These are phyloP conservation scores for Sternarchorhynchus goeldii DNA, from an alignment of 2,797 vertebrate genomes.

Conservation along the genomic window DNA sequence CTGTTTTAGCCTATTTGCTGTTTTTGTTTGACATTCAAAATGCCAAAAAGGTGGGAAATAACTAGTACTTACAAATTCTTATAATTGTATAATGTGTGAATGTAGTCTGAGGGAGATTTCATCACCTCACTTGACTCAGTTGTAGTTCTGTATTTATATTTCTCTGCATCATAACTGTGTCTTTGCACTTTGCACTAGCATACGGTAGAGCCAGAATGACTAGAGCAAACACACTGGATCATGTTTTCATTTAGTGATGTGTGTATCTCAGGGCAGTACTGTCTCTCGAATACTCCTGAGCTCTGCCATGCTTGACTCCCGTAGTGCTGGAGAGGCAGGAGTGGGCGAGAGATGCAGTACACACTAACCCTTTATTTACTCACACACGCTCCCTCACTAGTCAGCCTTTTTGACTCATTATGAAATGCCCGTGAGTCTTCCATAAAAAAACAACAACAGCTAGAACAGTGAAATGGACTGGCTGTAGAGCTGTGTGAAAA, in stretches of 20 bases:
- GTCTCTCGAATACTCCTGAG: constrained; percentile 26
- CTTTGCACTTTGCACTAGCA: neutral
- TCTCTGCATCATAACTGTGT: neutral
- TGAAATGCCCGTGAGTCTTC: constrained; percentile 4
- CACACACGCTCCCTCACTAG: constrained; percentile 12
- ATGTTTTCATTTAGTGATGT: neutral
- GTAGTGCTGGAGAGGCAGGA: neutral
- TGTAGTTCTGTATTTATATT: neutral
- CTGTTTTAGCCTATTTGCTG: neutral
- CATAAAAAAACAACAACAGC: neutral
- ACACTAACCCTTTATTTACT: constrained; percentile 23
- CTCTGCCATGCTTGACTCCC: constrained; percentile 13
- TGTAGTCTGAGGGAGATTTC: neutral
- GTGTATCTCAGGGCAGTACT: neutral
- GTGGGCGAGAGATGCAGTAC: constrained; percentile 20
- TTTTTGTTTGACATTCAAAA: constrained; percentile 17
- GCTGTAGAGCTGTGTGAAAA: neutral
- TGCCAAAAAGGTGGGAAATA: constrained; percentile 10
- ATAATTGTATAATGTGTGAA: neutral
- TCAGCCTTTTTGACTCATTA: constrained; percentile 8
- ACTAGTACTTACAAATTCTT: neutral
- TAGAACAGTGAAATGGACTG: constrained; percentile 3
- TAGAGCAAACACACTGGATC: neutral
- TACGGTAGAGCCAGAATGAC: neutral
- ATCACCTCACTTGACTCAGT: neutral